These are phyloP conservation scores for Pantala flavescens DNA, from an alignment of 1,140 invertebrate species.

Conservation along the genomic window DNA sequence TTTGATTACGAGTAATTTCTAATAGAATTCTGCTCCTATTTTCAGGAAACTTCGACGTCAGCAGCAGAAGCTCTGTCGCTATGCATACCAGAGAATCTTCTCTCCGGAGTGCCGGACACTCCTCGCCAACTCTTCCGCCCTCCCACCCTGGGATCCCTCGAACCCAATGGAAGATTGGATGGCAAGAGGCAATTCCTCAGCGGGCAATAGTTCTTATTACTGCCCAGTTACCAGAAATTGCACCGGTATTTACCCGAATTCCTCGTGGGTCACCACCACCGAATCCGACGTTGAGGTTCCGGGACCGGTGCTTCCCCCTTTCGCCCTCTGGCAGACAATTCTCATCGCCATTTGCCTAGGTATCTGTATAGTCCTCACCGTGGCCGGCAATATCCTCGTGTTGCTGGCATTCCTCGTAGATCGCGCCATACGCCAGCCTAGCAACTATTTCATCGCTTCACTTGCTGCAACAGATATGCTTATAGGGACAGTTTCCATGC, in stretches of 20 bases:
- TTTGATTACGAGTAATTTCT: too few relatives aligned
- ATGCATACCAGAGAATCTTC: slow-evolving; percentile 48
- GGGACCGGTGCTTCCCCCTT: slow-evolving; percentile 59
- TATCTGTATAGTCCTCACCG: slow-evolving; percentile 81
- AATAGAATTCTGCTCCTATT: too few relatives aligned
- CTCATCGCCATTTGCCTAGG: slow-evolving; percentile 83
- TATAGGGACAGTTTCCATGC: slow-evolving; percentile 91
- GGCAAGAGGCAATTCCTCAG: slow-evolving; percentile 11
- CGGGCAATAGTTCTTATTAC: slow-evolving; percentile 15
- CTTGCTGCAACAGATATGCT: slow-evolving; percentile 95
- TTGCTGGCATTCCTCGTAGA: slow-evolving; percentile 94
- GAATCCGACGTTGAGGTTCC: slow-evolving; percentile 27
- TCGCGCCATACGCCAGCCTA: slow-evolving; percentile 92
- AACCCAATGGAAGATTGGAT: slow-evolving; percentile 2
- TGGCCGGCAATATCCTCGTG: slow-evolving; percentile 93
- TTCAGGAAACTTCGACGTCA: slow-evolving; percentile 53
- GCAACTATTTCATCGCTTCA: slow-evolving; percentile 99
- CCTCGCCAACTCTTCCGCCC: slow-evolving; percentile 21
- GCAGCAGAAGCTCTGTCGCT: slow-evolving; percentile 52
- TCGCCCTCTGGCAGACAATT: slow-evolving; percentile 81
- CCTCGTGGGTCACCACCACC: slow-evolving; percentile 17
- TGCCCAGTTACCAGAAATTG: slow-evolving; percentile 13
- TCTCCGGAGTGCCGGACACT: slow-evolving; percentile 43
- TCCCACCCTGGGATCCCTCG: slow-evolving; percentile 17
- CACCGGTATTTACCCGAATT: slow-evolving; percentile 17